Conservation (phyloP, 2,888 invertebrate species). For the Calliphora vomitoria region DNA sequence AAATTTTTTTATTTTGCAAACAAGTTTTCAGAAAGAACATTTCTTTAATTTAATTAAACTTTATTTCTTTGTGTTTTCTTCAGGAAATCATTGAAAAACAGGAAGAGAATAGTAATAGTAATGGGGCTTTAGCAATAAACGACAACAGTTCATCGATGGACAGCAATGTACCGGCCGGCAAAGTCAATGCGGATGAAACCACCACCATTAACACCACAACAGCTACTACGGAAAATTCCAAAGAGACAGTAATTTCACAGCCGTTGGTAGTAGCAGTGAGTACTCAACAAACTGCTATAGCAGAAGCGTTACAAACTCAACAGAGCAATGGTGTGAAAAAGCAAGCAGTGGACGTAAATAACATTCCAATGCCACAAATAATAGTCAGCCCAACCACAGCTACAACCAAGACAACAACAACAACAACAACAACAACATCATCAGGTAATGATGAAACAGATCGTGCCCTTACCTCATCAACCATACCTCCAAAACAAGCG, state of each 20-base stretch:
- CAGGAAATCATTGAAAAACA: conserved; percentile 89
- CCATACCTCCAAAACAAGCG: conserved; percentile 34
- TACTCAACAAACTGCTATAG: not conserved
- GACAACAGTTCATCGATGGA: conserved; percentile 83
- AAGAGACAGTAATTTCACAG: conserved; percentile 54
- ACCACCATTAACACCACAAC: conserved; percentile 62
- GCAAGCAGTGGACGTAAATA: conserved; percentile 86
- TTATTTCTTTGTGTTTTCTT: not conserved
- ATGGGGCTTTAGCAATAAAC: conserved; percentile 81
- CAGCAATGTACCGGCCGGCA: conserved; percentile 77
- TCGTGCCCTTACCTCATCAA: conserved; percentile 65
- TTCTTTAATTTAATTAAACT: not conserved
- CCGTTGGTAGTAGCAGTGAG: conserved; percentile 73
- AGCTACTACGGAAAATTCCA: conserved; percentile 39
- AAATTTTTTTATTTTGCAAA: no score
- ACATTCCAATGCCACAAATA: conserved; percentile 89
- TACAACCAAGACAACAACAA: conserved; percentile 10
- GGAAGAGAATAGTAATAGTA: conserved; percentile 85
- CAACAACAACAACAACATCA: not conserved
- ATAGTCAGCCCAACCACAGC: conserved; percentile 73
- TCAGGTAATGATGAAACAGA: conserved; percentile 77
- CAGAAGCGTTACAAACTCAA: conserved; percentile 41
- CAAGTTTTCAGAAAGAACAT: no score
- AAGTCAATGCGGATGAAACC: conserved; percentile 69
- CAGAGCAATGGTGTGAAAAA: conserved; percentile 75